Evolutionary conservation across 2,113 vertebrate genomes (phyloP).

Genomic region (Gavialis gangeticus): DNA sequence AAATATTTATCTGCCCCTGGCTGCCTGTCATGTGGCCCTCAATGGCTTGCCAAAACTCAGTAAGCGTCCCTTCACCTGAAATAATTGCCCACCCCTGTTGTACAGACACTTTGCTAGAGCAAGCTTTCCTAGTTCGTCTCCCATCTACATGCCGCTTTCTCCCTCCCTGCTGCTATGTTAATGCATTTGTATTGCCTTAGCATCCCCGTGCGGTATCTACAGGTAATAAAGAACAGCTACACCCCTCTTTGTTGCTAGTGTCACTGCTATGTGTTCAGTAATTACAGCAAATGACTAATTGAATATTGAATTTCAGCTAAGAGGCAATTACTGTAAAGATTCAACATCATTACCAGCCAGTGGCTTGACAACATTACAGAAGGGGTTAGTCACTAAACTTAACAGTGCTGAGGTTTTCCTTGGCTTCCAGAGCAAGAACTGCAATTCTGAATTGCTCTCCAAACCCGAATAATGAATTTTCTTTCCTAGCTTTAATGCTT

Average conservation of each 20-base stretch:
- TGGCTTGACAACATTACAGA: neutral
- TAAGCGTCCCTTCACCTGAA: no score
- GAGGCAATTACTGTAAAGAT: conserved; percentile 41
- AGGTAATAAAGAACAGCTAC: conserved; percentile 37
- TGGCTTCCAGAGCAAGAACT: neutral
- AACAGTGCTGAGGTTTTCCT: neutral
- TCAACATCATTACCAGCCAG: conserved; percentile 7
- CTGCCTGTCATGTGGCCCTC: no score
- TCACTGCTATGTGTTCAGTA: neutral
- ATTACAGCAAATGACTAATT: conserved; percentile 60
- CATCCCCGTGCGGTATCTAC: neutral
- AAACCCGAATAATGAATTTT: neutral
- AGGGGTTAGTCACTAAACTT: neutral
- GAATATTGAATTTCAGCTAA: conserved; percentile 56
- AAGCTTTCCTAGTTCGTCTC: neutral
- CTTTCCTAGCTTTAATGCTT: neutral
- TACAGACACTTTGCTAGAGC: neutral
- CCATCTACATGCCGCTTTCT: neutral
- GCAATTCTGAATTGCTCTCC: neutral
- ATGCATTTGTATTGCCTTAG: neutral
- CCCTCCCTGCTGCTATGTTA: neutral
- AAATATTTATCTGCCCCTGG: no score
- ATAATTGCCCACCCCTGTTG: neutral
- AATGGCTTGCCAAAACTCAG: no score
- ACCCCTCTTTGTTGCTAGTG: conserved; percentile 22